A percentile compares a stretch with the other conserved stretches of the same genome.
Conservation (phyloP, 2,797 vertebrate species). For the Euphonia xanthogaster region DNA sequence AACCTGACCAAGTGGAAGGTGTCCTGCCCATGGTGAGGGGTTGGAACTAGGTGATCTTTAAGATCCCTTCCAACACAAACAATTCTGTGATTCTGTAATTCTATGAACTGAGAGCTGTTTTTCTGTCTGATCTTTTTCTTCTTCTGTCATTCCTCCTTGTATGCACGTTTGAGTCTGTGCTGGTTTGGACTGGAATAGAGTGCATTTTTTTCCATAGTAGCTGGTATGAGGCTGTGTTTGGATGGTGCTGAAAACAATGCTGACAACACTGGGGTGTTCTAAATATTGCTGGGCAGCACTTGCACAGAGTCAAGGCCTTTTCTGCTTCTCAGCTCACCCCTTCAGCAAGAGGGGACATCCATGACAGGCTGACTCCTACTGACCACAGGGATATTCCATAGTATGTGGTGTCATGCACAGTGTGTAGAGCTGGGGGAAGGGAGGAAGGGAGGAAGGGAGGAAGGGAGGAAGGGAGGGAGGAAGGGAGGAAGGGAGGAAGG, state of each 20-base stretch:
- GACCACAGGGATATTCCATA: background rate
- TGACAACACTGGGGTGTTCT: background rate
- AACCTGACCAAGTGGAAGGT: background rate
- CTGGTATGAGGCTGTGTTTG: background rate
- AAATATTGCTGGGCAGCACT: background rate
- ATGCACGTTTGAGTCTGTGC: background rate
- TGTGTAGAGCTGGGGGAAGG: background rate
- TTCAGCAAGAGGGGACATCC: too few relatives aligned
- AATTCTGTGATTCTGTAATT: background rate
- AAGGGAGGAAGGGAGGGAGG: too few relatives aligned
- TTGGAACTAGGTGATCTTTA: background rate
- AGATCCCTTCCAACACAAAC: background rate
- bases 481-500: too few relatives aligned
- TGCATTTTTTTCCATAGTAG: background rate
- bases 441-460: too few relatives aligned
- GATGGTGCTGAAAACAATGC: background rate
- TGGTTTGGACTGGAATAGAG: background rate
- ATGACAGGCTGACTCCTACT: background rate
- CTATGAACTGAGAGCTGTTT: background rate
- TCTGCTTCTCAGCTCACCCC: background rate
- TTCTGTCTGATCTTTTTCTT: background rate
- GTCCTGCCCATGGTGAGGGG: rapidly evolving
- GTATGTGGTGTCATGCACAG: background rate
- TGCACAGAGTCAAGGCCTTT: background rate
- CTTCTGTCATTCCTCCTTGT: background rate